Conservation (phyloP, 1,140 invertebrate genomes). For the Drosophila willistoni region DNA sequence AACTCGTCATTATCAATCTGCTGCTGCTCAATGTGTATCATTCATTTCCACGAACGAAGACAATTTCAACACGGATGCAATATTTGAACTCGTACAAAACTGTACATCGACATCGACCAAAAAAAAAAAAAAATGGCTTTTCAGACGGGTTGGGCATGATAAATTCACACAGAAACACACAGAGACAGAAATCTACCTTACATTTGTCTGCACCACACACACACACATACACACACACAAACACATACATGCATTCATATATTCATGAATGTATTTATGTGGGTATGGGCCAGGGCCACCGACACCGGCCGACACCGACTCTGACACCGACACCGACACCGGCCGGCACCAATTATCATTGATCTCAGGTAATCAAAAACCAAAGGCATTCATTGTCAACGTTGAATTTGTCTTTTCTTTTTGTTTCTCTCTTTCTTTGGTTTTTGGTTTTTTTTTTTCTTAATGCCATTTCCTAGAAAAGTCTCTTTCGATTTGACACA, state of each 20-base stretch:
- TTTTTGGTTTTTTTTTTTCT: constrained; percentile 39
- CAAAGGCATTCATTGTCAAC: constrained; percentile 41
- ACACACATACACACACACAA: background rate
- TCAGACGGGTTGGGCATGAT: constrained; percentile 10
- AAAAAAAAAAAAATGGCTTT: constrained; percentile 1
- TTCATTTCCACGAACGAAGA: constrained; percentile 22
- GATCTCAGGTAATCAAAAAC: constrained; percentile 20
- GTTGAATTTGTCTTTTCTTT: constrained; percentile 32
- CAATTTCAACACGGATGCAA: constrained; percentile 53
- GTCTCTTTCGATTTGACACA: constrained; percentile 36
- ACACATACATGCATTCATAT: background rate
- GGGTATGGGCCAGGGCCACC: constrained; percentile 29
- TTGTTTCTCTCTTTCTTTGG: constrained; percentile 30
- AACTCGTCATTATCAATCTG: constrained; percentile 1
- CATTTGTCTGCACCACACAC: background rate
- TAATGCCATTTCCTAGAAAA: constrained; percentile 57
- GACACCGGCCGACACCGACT: constrained; percentile 21
- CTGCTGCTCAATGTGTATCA: background rate
- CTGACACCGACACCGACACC: constrained; percentile 23
- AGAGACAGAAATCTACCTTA: background rate
- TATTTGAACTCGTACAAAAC: constrained; percentile 41
- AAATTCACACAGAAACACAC: constrained; percentile 12
- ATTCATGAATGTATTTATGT: constrained; percentile 9
- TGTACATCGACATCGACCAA: constrained; percentile 19
- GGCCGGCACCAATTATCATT: constrained; percentile 43